These are phyloP conservation scores for Probaryconus sp. DNA, from an alignment of 1,140 invertebrate genomes.

Conservation along the genomic window DNA sequence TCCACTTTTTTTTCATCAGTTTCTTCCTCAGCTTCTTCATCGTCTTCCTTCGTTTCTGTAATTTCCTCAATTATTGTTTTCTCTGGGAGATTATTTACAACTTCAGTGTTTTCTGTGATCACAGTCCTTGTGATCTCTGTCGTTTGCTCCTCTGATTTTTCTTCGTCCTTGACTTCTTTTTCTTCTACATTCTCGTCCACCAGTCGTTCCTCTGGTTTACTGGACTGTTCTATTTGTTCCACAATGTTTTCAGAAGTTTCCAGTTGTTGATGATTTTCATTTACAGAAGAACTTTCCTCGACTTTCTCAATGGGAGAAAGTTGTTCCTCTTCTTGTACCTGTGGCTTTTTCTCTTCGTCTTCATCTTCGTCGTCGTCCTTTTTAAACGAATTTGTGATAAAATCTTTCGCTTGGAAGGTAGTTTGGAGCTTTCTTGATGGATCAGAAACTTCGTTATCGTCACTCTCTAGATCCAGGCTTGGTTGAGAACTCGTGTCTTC, in stretches of 20 bases:
- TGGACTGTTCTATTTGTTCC: background rate
- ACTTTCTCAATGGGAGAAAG: slow-evolving; percentile 21
- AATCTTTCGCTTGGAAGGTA: slow-evolving; percentile 75
- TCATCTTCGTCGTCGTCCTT: slow-evolving; percentile 35
- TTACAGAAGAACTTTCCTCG: slow-evolving; percentile 26
- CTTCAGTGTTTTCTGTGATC: no score
- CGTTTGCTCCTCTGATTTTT: slow-evolving; percentile 7
- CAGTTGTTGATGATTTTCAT: no score
- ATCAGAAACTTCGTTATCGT: slow-evolving; percentile 66
- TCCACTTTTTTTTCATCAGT: background rate
- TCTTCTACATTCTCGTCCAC: slow-evolving; percentile 17
- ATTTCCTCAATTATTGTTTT: background rate
- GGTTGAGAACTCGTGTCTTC: slow-evolving; percentile 76
- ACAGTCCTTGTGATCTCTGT: no score
- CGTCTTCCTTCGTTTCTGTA: background rate
- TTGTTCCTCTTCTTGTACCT: slow-evolving; percentile 7
- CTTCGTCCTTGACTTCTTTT: slow-evolving; percentile 10
- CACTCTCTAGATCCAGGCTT: slow-evolving; percentile 71
- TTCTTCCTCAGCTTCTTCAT: slow-evolving; percentile 8
- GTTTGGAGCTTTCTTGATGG: slow-evolving; percentile 71
- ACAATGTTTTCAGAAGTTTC: background rate
- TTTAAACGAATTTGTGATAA: slow-evolving; percentile 58
- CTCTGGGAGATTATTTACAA: no score
- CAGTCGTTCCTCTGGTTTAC: background rate
- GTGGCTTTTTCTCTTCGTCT: slow-evolving; percentile 21